Evolutionary conservation across 2,113 vertebrate genomes (phyloP), one percentile per base, ranked within the genome.

Genomic region (Sinocyclocheilus grahami): DNA sequence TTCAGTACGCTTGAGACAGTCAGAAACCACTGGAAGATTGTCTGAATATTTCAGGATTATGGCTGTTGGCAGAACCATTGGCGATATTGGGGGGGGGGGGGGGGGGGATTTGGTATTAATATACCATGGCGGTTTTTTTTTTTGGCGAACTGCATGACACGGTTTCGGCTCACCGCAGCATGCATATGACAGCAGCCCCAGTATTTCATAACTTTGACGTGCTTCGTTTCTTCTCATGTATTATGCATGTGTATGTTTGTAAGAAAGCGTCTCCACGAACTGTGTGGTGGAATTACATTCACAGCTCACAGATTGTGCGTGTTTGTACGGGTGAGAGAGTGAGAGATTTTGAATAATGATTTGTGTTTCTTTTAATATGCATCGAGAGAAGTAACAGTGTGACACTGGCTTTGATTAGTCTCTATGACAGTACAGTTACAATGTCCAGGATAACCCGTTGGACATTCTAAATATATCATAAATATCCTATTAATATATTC

Each of bases 21-120:
- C 14, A 55, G 51, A 55, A 55, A 55, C 4, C 51, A 55, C 51
- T 55, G 51, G 51, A 16, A 55, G 51, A 55, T 14, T 5, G 11
- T 55, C 51, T 55, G 4, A 55, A 55, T 16, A 1, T 55, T 14
- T 55, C 14, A 53, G 48, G 51, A 5, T 55, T 55, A 55, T 55
- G 51, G 51, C 51, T 51, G 4, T 13, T 65, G 30, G 30, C 30
- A 33, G 30, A 33, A 33, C 30, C 30, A 33, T 33, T 2, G 30
- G 30, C 30, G 30, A 33, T 33, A 30, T 30, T 30, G 30, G 30
- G 30, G 30, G 30, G 30, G 30, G 30, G 30, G 30, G n/a, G n/a
- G n/a, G 72, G 71, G 72, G 62, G 84, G 84, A 88, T 86, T 86
- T 78, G 30, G 71, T 60, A 71, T 85, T 86, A 88, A 85, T 69